Evolutionary conservation across 1,140 invertebrate genomes (phyloP).

Genomic region (Rhagoletis zephyria): DNA sequence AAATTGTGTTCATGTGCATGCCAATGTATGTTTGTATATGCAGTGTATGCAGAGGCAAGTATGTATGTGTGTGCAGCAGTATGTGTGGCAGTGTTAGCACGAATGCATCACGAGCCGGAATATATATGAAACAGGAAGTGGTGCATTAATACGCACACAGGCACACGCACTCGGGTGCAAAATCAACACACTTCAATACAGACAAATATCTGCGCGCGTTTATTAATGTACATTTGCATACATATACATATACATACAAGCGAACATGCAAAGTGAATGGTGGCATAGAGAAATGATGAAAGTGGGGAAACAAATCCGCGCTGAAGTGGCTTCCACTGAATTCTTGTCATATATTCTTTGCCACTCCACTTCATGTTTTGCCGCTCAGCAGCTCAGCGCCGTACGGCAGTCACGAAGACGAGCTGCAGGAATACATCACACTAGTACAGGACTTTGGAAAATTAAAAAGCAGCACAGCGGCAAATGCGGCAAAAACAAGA

Average conservation of each 20-base stretch:
- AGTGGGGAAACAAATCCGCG: constrained; percentile 40
- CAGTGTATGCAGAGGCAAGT: not conserved
- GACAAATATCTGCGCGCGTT: not conserved
- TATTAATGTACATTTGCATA: no score
- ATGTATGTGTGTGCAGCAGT: not conserved
- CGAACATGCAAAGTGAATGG: not conserved
- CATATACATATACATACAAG: not conserved
- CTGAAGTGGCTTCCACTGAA: constrained; percentile 43
- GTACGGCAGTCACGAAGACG: not conserved
- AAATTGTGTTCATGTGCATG: not conserved
- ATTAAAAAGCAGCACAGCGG: constrained; percentile 42
- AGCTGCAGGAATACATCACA: not conserved
- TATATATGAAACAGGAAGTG: constrained; percentile 67
- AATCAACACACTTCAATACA: constrained; percentile 38
- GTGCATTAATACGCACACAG: constrained; percentile 69
- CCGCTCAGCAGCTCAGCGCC: not conserved
- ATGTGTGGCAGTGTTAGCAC: not conserved
- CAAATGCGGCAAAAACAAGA: constrained; percentile 24
- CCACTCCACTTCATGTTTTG: constrained; percentile 40
- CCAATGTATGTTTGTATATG: no score
- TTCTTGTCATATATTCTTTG: constrained; percentile 49
- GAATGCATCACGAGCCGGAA: not conserved
- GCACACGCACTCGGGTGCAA: not conserved
- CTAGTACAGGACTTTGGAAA: constrained; percentile 21
- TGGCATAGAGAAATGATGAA: constrained; percentile 37